Conservation (phyloP, 1,140 invertebrate species). For the Oncopodura yosiiana region DNA sequence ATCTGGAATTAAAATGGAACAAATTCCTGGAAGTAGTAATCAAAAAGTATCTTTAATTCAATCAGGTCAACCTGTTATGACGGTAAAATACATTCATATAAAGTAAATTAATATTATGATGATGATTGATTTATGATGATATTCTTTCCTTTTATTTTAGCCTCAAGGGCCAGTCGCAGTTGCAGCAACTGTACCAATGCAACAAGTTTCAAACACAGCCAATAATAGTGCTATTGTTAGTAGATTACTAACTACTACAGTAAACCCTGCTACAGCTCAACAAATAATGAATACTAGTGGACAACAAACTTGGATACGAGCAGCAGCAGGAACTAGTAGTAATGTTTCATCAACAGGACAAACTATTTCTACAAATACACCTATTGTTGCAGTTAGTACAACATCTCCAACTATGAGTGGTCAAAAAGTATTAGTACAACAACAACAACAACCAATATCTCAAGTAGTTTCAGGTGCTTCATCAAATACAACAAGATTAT, state of each 20-base stretch:
- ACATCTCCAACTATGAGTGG: not conserved
- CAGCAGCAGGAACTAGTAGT: slow-evolving; percentile 38
- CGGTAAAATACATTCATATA: no score
- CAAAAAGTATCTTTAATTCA: no score
- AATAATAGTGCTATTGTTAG: slow-evolving; percentile 40
- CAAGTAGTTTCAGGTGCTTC: slow-evolving; percentile 39
- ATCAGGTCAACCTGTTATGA: no score
- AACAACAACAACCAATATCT: no score
- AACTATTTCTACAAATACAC: slow-evolving; percentile 9
- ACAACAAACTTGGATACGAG: slow-evolving; percentile 12
- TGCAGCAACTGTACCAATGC: slow-evolving; percentile 49
- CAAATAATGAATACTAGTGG: slow-evolving; percentile 17
- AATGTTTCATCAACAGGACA: slow-evolving; percentile 14
- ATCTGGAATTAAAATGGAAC: slow-evolving; percentile 58
- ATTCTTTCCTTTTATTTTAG: no score
- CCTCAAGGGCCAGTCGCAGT: slow-evolving; percentile 53
- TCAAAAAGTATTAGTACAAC: slow-evolving; percentile 25
- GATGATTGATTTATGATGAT: slow-evolving; percentile 58
- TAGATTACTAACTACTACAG: slow-evolving; percentile 1
- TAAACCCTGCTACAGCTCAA: not conserved
- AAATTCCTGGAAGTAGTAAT: no score
- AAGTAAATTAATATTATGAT: no score
- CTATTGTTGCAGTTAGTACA: not conserved
- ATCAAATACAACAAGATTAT: slow-evolving; percentile 48
- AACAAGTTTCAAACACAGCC: slow-evolving; percentile 41